Conservation (phyloP, 2,888 invertebrate species). For the Pogonocherus hispidulus region DNA sequence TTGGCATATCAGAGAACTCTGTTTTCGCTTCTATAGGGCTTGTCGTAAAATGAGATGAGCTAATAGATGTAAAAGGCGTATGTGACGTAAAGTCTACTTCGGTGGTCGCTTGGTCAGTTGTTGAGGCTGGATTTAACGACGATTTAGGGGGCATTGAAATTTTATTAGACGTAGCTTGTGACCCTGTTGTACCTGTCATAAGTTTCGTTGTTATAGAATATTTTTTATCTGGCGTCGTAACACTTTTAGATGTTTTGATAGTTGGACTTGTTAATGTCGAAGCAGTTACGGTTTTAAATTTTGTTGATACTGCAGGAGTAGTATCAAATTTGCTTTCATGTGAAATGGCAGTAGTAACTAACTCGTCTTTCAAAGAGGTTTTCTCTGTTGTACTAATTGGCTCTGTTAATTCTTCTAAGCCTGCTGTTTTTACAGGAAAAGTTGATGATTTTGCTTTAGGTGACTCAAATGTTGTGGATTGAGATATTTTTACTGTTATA, state of each 20-base stretch:
- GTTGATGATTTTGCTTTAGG: background rate
- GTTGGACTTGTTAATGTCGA: background rate
- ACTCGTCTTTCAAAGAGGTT: background rate
- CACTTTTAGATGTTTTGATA: background rate
- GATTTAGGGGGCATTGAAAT: no score
- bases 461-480: background rate
- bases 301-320: background rate
- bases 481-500: background rate
- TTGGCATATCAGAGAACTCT: no score
- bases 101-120: no score
- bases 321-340: no score
- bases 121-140: no score
- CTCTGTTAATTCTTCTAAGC: background rate
- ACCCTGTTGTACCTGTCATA: background rate
- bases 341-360: no score
- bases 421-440: no score
- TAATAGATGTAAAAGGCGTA: no score
- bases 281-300: background rate
- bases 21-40: no score
- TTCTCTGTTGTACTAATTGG: background rate
- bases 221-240: background rate
- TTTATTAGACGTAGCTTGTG: background rate
- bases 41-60: no score
- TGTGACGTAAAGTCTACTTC: no score
- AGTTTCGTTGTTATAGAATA: background rate